Conservation (phyloP, 2,113 vertebrate species). For the Fulica atra region DNA sequence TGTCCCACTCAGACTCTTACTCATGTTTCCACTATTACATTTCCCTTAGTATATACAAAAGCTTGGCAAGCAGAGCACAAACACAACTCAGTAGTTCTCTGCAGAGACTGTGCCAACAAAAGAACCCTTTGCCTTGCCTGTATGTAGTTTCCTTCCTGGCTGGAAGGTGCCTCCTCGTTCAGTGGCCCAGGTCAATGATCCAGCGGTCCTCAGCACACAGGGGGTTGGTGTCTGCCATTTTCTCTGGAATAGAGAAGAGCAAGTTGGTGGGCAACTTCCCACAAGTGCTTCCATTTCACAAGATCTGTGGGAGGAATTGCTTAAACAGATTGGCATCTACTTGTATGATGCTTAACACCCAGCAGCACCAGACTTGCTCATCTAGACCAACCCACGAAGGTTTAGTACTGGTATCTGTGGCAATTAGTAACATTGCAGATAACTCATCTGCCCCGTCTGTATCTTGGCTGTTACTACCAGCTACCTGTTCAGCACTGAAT, state of each 20-base stretch:
- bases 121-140: neutral
- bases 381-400: constrained; percentile 9
- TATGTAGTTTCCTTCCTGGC: neutral
- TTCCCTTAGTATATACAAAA: neutral
- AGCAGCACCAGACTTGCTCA: neutral
- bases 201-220: neutral
- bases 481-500: neutral
- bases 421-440: neutral
- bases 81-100: neutral
- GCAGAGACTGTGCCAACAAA: neutral
- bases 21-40: neutral
- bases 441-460: neutral
- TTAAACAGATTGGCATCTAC: neutral
- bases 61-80: neutral
- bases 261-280: neutral
- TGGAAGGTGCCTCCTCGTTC: neutral
- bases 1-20: neutral
- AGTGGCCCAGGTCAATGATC: neutral
- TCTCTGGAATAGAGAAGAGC: neutral
- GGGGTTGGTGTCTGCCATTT: neutral
- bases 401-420: neutral
- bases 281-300: constrained; percentile 49
- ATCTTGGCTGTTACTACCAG: neutral
- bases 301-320: constrained; percentile 29
- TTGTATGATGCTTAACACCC: neutral